phyloP scores from a whole-genome alignment of 92 coral and sea anemone genomes.

The Bergia sp. region DNA sequence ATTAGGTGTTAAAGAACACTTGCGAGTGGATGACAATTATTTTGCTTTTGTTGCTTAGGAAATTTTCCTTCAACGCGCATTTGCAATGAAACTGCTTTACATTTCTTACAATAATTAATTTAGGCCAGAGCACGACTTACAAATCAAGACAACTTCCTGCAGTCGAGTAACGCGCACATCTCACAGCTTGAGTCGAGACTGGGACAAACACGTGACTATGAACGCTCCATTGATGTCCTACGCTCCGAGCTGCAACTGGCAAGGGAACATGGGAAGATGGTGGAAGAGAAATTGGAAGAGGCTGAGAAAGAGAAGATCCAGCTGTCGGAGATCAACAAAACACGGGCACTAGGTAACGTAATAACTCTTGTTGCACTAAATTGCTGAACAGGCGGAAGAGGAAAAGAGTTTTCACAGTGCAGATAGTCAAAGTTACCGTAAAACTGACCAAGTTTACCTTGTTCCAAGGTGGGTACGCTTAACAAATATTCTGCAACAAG shows the following conservation, averaged over 20 bases:
- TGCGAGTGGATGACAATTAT: neutral
- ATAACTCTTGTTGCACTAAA: conserved; percentile 6
- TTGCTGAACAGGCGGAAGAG: neutral
- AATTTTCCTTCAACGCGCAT: neutral
- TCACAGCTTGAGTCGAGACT: conserved; percentile 19
- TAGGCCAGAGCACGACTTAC: conserved; percentile 32
- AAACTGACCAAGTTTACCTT: too few species aligned
- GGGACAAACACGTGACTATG: conserved; percentile 33
- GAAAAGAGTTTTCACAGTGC: too few species aligned
- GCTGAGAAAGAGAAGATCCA: conserved; percentile 6
- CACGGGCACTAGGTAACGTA: conserved; percentile 15
- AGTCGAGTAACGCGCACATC: conserved; percentile 5
- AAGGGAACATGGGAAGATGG: conserved; percentile 24
- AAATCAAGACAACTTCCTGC: neutral
- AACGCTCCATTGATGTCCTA: conserved; percentile 36
- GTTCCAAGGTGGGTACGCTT: too few species aligned
- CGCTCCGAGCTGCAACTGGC: conserved; percentile 39
- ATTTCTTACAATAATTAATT: neutral
- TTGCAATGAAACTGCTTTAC: neutral
- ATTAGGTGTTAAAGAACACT: too few species aligned
- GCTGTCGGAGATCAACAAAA: conserved; percentile 8
- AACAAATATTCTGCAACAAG: too few species aligned
- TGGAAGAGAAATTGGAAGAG: conserved; percentile 35
- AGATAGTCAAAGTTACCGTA: too few species aligned
- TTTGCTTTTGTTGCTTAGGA: too few species aligned